Conservation (phyloP, 2,888 invertebrate species). For the Seladonia tumulorum region DNA sequence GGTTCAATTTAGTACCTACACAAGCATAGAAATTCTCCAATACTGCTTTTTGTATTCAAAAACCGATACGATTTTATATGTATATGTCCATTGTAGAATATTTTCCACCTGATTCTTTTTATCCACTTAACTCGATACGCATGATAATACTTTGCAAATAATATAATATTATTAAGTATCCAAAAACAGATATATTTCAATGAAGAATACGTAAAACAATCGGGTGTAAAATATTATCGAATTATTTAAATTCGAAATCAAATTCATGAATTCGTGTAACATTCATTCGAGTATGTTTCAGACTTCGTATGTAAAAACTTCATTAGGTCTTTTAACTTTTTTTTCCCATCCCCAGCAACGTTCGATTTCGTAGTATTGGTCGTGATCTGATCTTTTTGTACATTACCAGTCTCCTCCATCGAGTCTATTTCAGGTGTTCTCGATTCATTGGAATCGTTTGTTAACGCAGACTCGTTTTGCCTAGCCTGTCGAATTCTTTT, state of each 20-base stretch:
- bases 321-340: neutral
- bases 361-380: neutral
- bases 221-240: neutral
- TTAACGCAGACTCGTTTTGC: conserved; percentile 30
- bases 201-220: neutral
- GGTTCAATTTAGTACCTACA: conserved; percentile 81
- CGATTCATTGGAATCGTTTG: conserved; percentile 15
- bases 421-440: neutral
- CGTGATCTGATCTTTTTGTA: neutral
- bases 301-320: conserved; percentile 2
- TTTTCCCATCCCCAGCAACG: neutral
- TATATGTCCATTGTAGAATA: neutral
- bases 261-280: neutral
- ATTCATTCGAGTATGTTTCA: conserved; percentile 16
- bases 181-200: neutral
- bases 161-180: neutral
- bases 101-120: neutral
- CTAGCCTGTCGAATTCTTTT: conserved; percentile 71
- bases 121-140: neutral
- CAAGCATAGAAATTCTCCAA: conserved; percentile 81
- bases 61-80: neutral
- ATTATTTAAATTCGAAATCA: neutral
- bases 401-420: conserved; percentile 2
- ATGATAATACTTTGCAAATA: neutral
- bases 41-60: conserved; percentile 82